Evolutionary conservation across 2,113 vertebrate genomes (phyloP).

Genomic region (Pristiophorus japonicus): DNA sequence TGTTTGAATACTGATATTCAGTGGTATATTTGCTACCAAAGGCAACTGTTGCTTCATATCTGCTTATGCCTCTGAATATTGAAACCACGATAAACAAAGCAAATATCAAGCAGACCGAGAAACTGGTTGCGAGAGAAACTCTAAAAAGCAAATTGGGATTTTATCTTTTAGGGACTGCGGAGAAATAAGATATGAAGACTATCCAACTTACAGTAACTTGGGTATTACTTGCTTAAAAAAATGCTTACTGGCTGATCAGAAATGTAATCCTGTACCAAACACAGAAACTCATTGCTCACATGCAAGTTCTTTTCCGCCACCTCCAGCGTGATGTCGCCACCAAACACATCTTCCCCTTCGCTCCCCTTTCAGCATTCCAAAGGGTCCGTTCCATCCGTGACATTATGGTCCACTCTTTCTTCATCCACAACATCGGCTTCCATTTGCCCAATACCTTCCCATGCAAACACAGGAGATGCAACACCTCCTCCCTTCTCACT

Average conservation of each 20-base stretch:
- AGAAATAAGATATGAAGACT: no score
- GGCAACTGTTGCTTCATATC: neutral
- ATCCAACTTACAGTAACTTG: neutral
- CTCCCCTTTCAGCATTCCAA: neutral
- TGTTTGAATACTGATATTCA: no score
- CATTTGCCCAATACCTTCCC: neutral
- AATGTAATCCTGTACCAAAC: neutral
- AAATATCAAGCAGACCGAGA: neutral
- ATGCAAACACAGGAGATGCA: neutral
- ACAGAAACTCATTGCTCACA: neutral
- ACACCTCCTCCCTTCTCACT: neutral
- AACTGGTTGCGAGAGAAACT: neutral
- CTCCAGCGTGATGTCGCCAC: no score
- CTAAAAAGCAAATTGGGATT: neutral
- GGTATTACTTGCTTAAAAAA: neutral
- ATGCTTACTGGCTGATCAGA: no score
- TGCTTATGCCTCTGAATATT: neutral
- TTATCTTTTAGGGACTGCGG: no score
- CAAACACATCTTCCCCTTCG: neutral
- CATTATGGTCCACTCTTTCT: neutral
- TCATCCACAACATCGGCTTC: neutral
- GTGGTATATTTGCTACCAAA: no score
- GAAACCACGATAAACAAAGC: neutral
- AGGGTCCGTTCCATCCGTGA: neutral
- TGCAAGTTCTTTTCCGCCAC: neutral